Evolutionary conservation across 2,113 vertebrate species (phyloP), one percentile per base, ranked within the genome.

Genomic region (Chaetodon auriga): DNA sequence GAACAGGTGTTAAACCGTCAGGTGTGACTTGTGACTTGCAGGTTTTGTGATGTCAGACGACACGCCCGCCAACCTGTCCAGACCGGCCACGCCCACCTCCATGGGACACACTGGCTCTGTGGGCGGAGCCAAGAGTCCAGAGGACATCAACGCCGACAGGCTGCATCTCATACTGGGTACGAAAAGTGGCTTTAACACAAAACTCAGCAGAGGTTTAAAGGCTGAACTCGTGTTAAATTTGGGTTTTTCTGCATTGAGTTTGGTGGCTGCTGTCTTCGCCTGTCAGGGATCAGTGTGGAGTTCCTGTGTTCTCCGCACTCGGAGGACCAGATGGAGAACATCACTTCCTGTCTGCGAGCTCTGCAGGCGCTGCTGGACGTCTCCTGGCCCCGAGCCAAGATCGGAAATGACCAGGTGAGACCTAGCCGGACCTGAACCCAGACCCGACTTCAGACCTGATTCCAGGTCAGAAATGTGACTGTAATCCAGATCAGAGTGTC

Each of bases 71-170:
- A 95, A 95, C 85, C 95, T 99, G 78, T 99, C 98, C 43, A 93
- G 98, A 72, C 98, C 98, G 65, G 98, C 97, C 61, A 99, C 98
- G 12, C 97, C 98, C 82, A 99, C 97, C 80, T 96, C 97, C 68
- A 97, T 99, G 97, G 97, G 97, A 73, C 96, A 96, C 80, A 96
- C 93, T 15, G 94, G 94, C 62, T 95, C 95, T 36, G 92, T 89
- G 77, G 90, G 92, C 64, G 75, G 76, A 66, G 92, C 95, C n/a
- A 97, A 97, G 87, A 97, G 97, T 76, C 97, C 97, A 1, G 97
- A 99, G 76, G 97, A 99, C 90, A 66, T 99, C 83, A 97, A 95
- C 90, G 88, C 95, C 0, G 97, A 99, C 54, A 95, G 96, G 60
- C 96, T 99, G 78, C 93, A 99, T 86, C 96, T 99, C 62, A 96